Evolutionary conservation across 1,140 invertebrate genomes (phyloP), one percentile per base, ranked within the genome.

Genomic region (Trissolcus basalis): DNA sequence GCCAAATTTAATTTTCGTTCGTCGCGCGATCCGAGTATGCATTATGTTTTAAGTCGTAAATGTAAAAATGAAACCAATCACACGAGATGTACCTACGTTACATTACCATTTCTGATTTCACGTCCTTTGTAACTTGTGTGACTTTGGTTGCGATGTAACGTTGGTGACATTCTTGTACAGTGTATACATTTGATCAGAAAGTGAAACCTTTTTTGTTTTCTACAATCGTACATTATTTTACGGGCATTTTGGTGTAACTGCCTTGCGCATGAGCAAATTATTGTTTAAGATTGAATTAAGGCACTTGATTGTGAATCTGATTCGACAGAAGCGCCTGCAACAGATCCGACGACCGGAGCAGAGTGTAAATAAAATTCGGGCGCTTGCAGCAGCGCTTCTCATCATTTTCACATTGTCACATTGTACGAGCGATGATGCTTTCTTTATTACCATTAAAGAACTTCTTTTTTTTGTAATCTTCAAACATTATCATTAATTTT

Each of bases 381-480:
- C 19, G 19, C 19, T 27, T 27, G 19, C 6, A n/a, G 19, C 19
- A 27, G 19, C 19, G 19, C 19, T 27, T 27, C 19, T 27, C 19
- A 27, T 27, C 19, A 27, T 27, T 27, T 27, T 27, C 19, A 27
- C 19, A 27, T 74, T 80, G 68, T 74, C 63, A 78, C 64, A 68
- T 68, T 55, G 60, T 75, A 75, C 48, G 71, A 75, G 53, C 63
- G 64, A 75, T 74, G 58, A 74, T 63, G 71, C 71, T 75, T 68
- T 63, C 53, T 67, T 48, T 75, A 68, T 75, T 65, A 69, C 15
- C 59, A 58, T 58, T 69, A 59, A 14, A n/a, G 60, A 15, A 53
- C 53, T 41, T 32, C 12, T 55, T 55, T 49, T 61, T 61, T 48
- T 19, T 33, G 55, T 56, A n/a, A 76, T 61, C 27, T 32, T 61